Percentiles rank a stretch among this genome's conserved stretches.
These are phyloP conservation scores for Anthophora plumipes DNA, from an alignment of 2,888 invertebrate genomes.

Conservation along the genomic window DNA sequence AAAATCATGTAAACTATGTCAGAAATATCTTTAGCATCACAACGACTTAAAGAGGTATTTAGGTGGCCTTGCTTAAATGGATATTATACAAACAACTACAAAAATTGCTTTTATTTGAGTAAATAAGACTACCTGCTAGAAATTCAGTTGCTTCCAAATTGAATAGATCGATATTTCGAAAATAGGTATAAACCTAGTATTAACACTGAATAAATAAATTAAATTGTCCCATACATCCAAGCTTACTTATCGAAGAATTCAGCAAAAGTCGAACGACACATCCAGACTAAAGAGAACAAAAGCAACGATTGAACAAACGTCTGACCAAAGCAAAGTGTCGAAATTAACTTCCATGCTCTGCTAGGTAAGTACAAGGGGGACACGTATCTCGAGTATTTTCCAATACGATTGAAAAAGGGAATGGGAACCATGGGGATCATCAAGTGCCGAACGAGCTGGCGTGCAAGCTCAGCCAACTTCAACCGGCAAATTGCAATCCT, in stretches of 20 bases:
- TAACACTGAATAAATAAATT: too few species aligned
- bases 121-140: too few species aligned
- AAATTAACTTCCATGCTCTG: conserved; percentile 5
- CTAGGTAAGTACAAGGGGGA: not conserved
- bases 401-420: conserved; percentile 4
- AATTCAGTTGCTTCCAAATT: too few species aligned
- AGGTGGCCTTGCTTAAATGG: too few species aligned
- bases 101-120: too few species aligned
- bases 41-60: too few species aligned
- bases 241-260: not conserved
- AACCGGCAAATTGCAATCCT: conserved; percentile 46
- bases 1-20: too few species aligned
- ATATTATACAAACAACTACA: too few species aligned
- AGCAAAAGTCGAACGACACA: conserved; percentile 5
- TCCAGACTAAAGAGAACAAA: not conserved
- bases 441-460: not conserved
- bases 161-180: too few species aligned
- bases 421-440: conserved; percentile 15
- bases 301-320: not conserved
- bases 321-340: not conserved
- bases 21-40: too few species aligned
- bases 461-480: conserved; percentile 36
- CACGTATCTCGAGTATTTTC: not conserved
- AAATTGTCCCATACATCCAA: too few species aligned
- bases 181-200: too few species aligned